Evolutionary conservation across 1,140 invertebrate species (phyloP).

Genomic region (Chelonus insularis): DNA sequence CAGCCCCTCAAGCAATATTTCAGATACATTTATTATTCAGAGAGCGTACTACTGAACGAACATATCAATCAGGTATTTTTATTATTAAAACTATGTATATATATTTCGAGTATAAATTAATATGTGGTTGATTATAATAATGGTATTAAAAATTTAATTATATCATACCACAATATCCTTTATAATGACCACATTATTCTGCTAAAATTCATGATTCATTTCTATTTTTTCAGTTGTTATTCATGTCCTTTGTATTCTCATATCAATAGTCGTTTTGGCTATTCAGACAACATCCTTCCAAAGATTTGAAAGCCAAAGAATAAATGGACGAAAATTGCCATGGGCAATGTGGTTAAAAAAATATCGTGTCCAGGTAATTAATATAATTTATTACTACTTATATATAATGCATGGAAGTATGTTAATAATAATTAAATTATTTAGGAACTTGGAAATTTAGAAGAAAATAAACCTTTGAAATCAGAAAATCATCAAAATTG

Average conservation of each 20-base stretch:
- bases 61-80: slow-evolving; percentile 52
- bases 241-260: slow-evolving; percentile 67
- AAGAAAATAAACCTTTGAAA: slow-evolving; percentile 41
- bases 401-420: too few species aligned
- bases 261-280: slow-evolving; percentile 69
- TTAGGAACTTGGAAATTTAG: slow-evolving; percentile 47
- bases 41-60: slow-evolving; percentile 40
- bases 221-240: slow-evolving; percentile 65
- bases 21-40: slow-evolving; percentile 64
- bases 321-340: slow-evolving; percentile 72
- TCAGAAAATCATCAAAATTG: too few species aligned
- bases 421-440: too few species aligned
- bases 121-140: too few species aligned
- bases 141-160: background rate
- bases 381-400: too few species aligned
- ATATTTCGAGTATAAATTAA: too few species aligned
- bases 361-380: slow-evolving; percentile 47
- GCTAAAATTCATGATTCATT: too few species aligned
- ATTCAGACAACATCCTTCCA: slow-evolving; percentile 71
- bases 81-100: too few species aligned
- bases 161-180: too few species aligned
- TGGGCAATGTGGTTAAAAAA: slow-evolving; percentile 66
- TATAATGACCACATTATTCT: too few species aligned
- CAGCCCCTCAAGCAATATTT: slow-evolving; percentile 70
- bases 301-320: slow-evolving; percentile 74